phyloP scores from a whole-genome alignment of 1,140 invertebrate genomes.

The Drosophila hydei region DNA sequence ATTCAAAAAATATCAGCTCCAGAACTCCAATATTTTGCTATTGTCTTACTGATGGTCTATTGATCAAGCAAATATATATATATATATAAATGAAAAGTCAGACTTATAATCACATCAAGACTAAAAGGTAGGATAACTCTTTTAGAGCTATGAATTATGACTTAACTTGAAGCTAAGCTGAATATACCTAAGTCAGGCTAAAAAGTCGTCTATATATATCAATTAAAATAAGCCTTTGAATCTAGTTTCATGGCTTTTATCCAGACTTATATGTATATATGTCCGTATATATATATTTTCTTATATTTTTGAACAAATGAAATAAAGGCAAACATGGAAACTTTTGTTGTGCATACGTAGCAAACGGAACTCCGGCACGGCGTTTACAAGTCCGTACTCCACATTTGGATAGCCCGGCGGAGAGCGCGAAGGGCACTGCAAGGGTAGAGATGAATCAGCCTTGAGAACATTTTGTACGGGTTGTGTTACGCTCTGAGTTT shows the following conservation, averaged over 20 bases:
- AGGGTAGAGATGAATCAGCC: constrained; percentile 1
- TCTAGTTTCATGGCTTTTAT: not conserved
- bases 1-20: too few species aligned
- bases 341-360: constrained; percentile 22
- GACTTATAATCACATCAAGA: too few species aligned
- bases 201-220: not conserved
- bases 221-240: not conserved
- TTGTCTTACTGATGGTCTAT: too few species aligned
- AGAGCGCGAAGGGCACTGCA: too few species aligned
- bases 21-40: too few species aligned
- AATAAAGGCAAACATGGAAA: constrained; percentile 20
- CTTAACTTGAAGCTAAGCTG: not conserved
- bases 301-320: constrained; percentile 1
- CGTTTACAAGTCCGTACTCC: not conserved
- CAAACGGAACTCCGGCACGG: constrained; percentile 14
- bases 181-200: not conserved
- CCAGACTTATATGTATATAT: not conserved
- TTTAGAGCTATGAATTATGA: too few species aligned
- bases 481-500: constrained; percentile 16
- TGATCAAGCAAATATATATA: too few species aligned
- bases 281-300: not conserved
- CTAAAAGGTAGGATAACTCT: too few species aligned
- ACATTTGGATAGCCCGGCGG: constrained; percentile 2
- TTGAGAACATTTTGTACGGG: constrained; percentile 15
- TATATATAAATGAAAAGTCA: too few species aligned